These are phyloP conservation scores for Jordanella pulchra DNA, from an alignment of 2,797 vertebrate species.

Conservation along the genomic window DNA sequence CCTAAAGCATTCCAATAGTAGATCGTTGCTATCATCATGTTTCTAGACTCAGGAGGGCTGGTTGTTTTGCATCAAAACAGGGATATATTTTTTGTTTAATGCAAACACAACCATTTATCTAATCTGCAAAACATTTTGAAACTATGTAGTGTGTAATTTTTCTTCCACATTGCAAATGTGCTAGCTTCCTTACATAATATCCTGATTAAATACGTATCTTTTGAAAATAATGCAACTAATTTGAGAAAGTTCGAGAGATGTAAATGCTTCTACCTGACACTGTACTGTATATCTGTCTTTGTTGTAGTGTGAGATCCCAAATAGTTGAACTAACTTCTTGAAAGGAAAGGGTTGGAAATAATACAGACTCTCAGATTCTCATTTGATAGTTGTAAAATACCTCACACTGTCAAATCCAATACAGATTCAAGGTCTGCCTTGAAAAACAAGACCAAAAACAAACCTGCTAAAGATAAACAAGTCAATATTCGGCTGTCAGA, in stretches of 20 bases:
- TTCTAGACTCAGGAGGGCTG: neutral
- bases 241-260: neutral
- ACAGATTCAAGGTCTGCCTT: slow-evolving; percentile 19
- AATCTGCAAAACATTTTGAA: neutral
- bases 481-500: slow-evolving; percentile 49
- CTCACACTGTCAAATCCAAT: slow-evolving; percentile 35
- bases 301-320: slow-evolving; percentile 18
- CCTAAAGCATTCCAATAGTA: neutral
- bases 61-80: too few species aligned
- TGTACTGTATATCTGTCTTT: neutral
- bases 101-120: neutral
- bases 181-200: neutral
- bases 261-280: neutral
- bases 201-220: neutral
- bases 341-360: slow-evolving; percentile 7
- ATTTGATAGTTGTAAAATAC: slow-evolving; percentile 36
- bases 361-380: slow-evolving; percentile 20
- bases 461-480: slow-evolving; percentile 52
- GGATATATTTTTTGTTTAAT: neutral
- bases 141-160: neutral
- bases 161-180: neutral
- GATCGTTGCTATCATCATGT: neutral
- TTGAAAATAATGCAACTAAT: neutral
- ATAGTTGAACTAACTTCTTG: slow-evolving; percentile 35
- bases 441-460: slow-evolving; percentile 42